Percentiles rank a stretch among this genome's conserved stretches.
Conservation (phyloP, 2,113 vertebrate species). For the Cinclus cinclus region DNA sequence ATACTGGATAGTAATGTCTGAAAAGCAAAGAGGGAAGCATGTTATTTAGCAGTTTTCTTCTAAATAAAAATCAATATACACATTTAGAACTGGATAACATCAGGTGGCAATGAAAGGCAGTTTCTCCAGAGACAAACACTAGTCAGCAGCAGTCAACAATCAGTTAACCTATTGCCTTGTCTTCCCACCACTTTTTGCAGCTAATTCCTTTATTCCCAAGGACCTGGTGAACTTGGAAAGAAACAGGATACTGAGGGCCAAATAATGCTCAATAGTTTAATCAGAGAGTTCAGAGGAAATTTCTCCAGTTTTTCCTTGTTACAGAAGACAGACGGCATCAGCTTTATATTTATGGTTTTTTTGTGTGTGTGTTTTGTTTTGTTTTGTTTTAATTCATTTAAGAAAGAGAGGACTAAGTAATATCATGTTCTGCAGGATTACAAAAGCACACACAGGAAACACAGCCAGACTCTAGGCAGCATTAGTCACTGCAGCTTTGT, state of each 20-base stretch:
- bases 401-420: background rate
- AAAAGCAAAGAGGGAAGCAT: conserved; percentile 39
- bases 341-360: background rate
- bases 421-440: background rate
- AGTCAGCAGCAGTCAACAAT: background rate
- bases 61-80: background rate
- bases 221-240: background rate
- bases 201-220: background rate
- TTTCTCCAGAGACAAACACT: background rate
- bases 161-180: background rate
- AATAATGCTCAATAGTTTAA: background rate
- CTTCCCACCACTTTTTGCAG: background rate
- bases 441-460: background rate
- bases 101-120: background rate
- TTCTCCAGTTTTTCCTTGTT: background rate
- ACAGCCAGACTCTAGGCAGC: background rate
- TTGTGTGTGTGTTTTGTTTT: no score
- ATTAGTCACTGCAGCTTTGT: background rate
- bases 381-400: background rate
- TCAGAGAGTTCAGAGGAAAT: background rate
- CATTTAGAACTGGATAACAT: background rate
- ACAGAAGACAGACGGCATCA: background rate
- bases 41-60: background rate
- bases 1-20: conserved; percentile 87
- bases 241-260: background rate